These are phyloP conservation scores for Stenopsyche tienmushanensis DNA, from an alignment of 1,140 invertebrate species.

Conservation along the genomic window DNA sequence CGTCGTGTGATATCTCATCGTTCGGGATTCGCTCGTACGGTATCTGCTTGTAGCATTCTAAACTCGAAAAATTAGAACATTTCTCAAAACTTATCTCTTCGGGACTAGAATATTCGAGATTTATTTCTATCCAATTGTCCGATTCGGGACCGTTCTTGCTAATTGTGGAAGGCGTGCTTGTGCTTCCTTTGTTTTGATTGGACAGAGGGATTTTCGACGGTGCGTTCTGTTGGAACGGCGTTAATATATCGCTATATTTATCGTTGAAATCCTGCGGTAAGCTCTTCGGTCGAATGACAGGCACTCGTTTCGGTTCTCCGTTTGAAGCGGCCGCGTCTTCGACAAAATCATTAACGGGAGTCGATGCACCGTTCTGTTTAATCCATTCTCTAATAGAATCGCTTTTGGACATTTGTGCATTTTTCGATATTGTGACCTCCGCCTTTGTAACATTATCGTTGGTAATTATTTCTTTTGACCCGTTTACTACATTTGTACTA, in stretches of 20 bases:
- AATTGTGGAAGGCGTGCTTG: slow-evolving; percentile 33
- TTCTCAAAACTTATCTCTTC: slow-evolving; percentile 57
- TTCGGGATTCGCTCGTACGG: slow-evolving; percentile 39
- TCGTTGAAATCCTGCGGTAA: slow-evolving; percentile 40
- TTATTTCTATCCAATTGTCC: slow-evolving; percentile 59
- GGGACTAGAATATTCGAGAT: slow-evolving; percentile 57
- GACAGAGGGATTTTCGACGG: slow-evolving; percentile 25
- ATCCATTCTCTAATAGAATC: slow-evolving; percentile 39
- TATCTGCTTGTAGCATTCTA: slow-evolving; percentile 38
- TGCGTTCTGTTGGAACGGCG: slow-evolving; percentile 36
- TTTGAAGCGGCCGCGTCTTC: neutral
- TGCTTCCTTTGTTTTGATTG: slow-evolving; percentile 32
- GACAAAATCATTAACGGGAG: slow-evolving; percentile 25
- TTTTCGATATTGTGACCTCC: slow-evolving; percentile 14
- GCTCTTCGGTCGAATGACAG: slow-evolving; percentile 34
- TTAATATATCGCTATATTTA: slow-evolving; percentile 39
- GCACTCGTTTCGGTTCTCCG: slow-evolving; percentile 16
- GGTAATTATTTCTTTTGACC: slow-evolving; percentile 24
- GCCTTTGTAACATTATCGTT: slow-evolving; percentile 1
- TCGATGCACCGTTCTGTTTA: slow-evolving; percentile 33
- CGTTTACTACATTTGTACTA: slow-evolving; percentile 17
- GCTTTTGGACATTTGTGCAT: slow-evolving; percentile 30
- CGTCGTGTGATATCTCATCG: slow-evolving; percentile 11
- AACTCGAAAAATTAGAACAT: slow-evolving; percentile 45
- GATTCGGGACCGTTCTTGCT: slow-evolving; percentile 43